Percentiles rank a stretch among this genome's conserved stretches.
Conservation (phyloP, 2,888 invertebrate species). For the Apantesis nais region DNA sequence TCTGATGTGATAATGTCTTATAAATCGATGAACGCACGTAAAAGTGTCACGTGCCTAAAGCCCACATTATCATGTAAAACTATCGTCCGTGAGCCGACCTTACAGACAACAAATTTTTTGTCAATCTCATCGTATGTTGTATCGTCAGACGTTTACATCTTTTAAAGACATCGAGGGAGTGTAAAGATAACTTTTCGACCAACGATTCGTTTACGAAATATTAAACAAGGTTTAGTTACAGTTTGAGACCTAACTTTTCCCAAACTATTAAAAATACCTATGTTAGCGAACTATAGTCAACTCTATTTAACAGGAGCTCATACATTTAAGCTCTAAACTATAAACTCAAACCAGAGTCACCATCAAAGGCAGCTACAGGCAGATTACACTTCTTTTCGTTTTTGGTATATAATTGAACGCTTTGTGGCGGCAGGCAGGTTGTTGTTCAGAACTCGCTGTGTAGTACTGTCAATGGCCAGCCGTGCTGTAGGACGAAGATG, state of each 20-base stretch:
- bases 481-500: constrained; percentile 19
- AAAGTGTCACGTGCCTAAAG: too few relatives aligned
- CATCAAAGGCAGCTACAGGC: constrained; percentile 57
- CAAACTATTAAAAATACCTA: neutral
- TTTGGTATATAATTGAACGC: constrained; percentile 73
- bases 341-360: constrained; percentile 54
- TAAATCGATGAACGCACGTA: too few relatives aligned
- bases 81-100: too few relatives aligned
- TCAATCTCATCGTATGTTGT: too few relatives aligned
- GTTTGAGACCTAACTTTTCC: neutral
- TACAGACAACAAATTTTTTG: too few relatives aligned
- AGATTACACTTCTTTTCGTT: constrained; percentile 71
- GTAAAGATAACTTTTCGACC: too few relatives aligned
- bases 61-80: too few relatives aligned
- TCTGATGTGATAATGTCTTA: too few relatives aligned
- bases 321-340: constrained; percentile 44
- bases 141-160: too few relatives aligned
- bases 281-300: neutral
- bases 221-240: neutral
- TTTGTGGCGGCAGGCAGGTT: constrained; percentile 56
- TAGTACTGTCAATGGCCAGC: constrained; percentile 63
- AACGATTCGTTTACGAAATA: neutral
- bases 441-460: constrained; percentile 57
- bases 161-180: too few relatives aligned
- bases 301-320: constrained; percentile 14